Conservation (phyloP, 2,888 invertebrate species). For the Pimpla rufipes region DNA sequence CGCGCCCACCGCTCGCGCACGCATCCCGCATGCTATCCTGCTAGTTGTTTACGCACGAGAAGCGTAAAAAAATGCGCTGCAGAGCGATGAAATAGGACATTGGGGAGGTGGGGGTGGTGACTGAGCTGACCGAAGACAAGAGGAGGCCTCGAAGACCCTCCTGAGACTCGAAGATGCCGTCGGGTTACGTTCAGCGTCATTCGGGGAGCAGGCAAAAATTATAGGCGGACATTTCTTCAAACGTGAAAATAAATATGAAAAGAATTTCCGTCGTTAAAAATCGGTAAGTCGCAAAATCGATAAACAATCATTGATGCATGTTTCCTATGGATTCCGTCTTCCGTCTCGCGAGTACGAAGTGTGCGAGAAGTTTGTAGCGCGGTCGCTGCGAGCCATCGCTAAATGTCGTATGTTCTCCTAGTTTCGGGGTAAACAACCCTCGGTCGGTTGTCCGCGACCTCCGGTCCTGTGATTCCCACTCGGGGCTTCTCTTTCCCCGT, state of each 20-base stretch:
- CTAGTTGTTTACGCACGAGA: conserved; percentile 84
- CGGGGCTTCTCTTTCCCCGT: not conserved
- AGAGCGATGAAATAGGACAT: conserved; percentile 47
- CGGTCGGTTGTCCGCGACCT: conserved; percentile 53
- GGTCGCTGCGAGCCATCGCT: not conserved
- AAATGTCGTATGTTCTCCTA: conserved; percentile 73
- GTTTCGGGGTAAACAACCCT: conserved; percentile 75
- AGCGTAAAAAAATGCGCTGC: conserved; percentile 77
- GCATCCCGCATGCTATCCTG: conserved; percentile 80
- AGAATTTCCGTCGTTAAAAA: not conserved
- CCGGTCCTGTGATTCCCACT: conserved; percentile 3
- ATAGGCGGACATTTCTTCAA: not conserved
- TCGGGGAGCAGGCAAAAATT: not conserved
- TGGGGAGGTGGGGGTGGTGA: not conserved
- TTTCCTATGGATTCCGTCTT: not conserved
- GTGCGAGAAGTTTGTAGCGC: not conserved
- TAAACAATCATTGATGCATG: not conserved
- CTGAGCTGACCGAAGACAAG: not conserved
- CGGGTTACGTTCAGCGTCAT: not conserved
- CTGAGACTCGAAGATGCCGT: no score
- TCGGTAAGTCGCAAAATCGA: not conserved
- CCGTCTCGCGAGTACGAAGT: not conserved
- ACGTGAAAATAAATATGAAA: not conserved
- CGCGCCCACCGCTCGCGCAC: not conserved
- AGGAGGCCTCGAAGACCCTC: not conserved